phyloP scores from a whole-genome alignment of 1,140 invertebrate genomes.

The Cherax quadricarinatus region DNA sequence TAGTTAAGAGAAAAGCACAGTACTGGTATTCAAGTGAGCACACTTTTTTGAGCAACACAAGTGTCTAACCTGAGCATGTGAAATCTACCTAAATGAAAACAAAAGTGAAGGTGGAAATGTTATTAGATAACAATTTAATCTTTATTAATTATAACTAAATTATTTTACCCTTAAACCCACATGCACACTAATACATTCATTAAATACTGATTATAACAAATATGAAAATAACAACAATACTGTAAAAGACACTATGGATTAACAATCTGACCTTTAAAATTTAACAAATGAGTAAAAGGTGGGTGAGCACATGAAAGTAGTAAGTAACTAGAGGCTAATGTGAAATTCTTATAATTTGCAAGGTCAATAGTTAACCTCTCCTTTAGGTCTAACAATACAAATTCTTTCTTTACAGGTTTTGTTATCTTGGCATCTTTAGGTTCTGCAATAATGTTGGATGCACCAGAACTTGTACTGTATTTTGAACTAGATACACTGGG shows the following conservation, averaged over 20 bases:
- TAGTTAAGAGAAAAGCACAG: too few species aligned
- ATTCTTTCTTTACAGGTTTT: slow-evolving; percentile 44
- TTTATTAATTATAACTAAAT: too few species aligned
- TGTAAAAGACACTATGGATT: slow-evolving; percentile 25
- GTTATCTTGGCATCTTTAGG: slow-evolving; percentile 29
- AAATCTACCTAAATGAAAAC: too few species aligned
- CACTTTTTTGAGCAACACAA: too few species aligned
- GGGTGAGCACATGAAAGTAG: slow-evolving; percentile 52
- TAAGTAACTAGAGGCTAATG: slow-evolving; percentile 41
- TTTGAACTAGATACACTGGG: slow-evolving; percentile 73
- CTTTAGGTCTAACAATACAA: slow-evolving; percentile 48
- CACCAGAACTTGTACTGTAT: slow-evolving; percentile 34
- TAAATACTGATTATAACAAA: too few species aligned
- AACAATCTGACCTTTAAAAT: slow-evolving; percentile 63
- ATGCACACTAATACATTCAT: too few species aligned
- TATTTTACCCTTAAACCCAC: too few species aligned
- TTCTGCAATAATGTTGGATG: slow-evolving; percentile 17
- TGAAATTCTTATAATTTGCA: slow-evolving; percentile 43
- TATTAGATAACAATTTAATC: too few species aligned
- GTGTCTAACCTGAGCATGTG: too few species aligned
- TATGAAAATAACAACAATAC: too few species aligned
- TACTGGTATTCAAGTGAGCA: too few species aligned
- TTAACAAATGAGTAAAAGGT: slow-evolving; percentile 56
- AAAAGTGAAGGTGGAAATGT: too few species aligned
- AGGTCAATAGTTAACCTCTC: slow-evolving; percentile 48